phyloP scores from a whole-genome alignment of 2,888 invertebrate genomes.

The Loripinus fragilis region DNA sequence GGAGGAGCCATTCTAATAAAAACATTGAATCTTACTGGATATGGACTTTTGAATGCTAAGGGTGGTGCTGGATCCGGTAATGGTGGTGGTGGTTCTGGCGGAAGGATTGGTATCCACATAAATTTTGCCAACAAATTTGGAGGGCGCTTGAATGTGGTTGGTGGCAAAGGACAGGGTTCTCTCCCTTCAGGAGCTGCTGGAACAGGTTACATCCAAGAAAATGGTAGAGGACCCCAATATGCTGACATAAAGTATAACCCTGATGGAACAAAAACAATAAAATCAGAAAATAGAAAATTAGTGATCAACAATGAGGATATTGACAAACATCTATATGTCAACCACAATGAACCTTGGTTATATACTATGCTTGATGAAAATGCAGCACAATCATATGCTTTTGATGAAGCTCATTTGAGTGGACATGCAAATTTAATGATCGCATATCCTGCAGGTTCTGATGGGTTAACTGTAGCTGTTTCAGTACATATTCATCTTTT shows the following conservation, averaged over 20 bases:
- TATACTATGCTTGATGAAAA: conserved; percentile 69
- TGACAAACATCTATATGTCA: conserved; percentile 66
- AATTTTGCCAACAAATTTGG: conserved; percentile 66
- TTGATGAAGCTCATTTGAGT: conserved; percentile 69
- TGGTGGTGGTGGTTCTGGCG: conserved; percentile 73
- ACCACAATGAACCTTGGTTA: conserved; percentile 72
- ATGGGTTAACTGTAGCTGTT: conserved; percentile 54
- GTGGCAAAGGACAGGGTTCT: conserved; percentile 62
- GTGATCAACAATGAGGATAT: conserved; percentile 71
- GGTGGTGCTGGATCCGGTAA: conserved; percentile 64
- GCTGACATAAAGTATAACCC: conserved; percentile 72
- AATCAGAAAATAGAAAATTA: conserved; percentile 63
- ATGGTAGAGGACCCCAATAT: conserved; percentile 73
- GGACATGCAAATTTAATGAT: conserved; percentile 71
- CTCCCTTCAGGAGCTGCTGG: conserved; percentile 74
- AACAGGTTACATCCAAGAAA: conserved; percentile 73
- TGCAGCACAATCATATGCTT: conserved; percentile 64
- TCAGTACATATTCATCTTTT: conserved; percentile 65
- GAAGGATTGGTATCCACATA: conserved; percentile 68
- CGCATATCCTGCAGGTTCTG: conserved; percentile 60
- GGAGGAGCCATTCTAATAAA: conserved; percentile 71
- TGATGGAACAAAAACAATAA: conserved; percentile 37
- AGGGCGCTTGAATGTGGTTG: conserved; percentile 65
- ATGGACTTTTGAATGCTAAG: conserved; percentile 68
- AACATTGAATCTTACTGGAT: conserved; percentile 74